Base-by-base conservation (phyloP, 2,888 invertebrate genomes). In the Liposcelis brunnea region DNA sequence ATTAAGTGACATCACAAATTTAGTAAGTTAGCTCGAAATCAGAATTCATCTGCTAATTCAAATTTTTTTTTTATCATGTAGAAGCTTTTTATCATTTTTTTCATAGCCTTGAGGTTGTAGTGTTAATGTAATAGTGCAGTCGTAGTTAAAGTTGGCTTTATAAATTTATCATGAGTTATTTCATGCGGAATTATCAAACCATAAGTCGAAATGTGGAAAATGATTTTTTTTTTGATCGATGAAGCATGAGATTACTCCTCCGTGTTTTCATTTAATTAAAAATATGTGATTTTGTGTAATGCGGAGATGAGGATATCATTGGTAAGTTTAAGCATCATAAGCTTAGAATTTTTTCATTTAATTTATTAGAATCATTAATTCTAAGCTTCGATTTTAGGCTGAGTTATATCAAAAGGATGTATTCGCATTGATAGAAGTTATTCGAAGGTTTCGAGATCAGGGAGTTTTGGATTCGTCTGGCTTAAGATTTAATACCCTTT, bases 391-490 rank as follows among this genome's bases (percentile, higher is more conserved):
- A 6, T 26, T 26, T 26, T 67, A 63, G 37, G 60, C 71, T 47
- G 60, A 62, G 49, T 64, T 63, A 51, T 65, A 70, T 52, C 65
- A 68, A 55, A 62, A 64, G 1, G 73, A 74, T 58, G 61, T 71
- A 47, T 64, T 65, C 36, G 68, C 68, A 8, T 62, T 73, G 46
- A 55, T 74, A 42, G 68, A 72, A 56, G 62, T 72, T 51, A 61
- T 73, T 55, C 63, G 69, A 10, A 59, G 71, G 3, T 66, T 69
- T 33, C 56, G 67, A 0, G 65, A 65, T 52, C 63, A 64, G 50
- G 70, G 71, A 57, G 55, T 58, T 57, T 68, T 69, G 66, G 62
- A 65, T 47, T 60, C 69, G 1, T 63, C 69, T 31, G 69, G 67
- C 14, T 68, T 73, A 50, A 65, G 64, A 53, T 73, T 74, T 56